phyloP scores from a whole-genome alignment of 2,113 vertebrate genomes.

The Phyllostomus hastatus region DNA sequence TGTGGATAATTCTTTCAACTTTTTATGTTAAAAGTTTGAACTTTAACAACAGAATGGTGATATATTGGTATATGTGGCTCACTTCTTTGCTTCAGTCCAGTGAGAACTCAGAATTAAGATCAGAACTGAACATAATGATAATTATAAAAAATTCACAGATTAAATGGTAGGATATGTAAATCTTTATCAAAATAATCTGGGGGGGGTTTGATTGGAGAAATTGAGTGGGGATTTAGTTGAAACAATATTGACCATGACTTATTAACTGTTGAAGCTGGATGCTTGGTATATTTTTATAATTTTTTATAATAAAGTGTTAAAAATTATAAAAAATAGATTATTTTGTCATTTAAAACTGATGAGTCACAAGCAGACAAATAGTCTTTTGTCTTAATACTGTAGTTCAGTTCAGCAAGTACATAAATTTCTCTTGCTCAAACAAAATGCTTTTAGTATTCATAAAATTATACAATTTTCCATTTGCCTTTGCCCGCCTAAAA shows the following conservation, averaged over 20 bases:
- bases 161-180: not conserved
- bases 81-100: not conserved
- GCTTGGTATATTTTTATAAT: not conserved
- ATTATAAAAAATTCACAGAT: not conserved
- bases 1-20: not conserved
- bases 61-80: not conserved
- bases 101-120: not conserved
- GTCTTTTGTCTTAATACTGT: conserved; percentile 13
- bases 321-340: not conserved
- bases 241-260: not conserved
- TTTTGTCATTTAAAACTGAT: conserved; percentile 51
- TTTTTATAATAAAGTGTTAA: not conserved
- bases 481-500: conserved; percentile 53
- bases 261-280: not conserved
- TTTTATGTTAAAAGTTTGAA: not conserved
- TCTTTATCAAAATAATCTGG: not conserved
- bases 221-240: not conserved
- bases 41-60: not conserved
- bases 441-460: conserved; percentile 56
- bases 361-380: not conserved
- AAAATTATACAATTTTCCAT: conserved; percentile 60
- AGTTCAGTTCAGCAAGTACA: conserved; percentile 23
- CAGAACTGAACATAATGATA: not conserved
- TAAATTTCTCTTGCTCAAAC: conserved; percentile 15
- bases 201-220: not conserved